phyloP scores from a whole-genome alignment of 2,113 vertebrate species.

The Tretioscincus oriximinensis region DNA sequence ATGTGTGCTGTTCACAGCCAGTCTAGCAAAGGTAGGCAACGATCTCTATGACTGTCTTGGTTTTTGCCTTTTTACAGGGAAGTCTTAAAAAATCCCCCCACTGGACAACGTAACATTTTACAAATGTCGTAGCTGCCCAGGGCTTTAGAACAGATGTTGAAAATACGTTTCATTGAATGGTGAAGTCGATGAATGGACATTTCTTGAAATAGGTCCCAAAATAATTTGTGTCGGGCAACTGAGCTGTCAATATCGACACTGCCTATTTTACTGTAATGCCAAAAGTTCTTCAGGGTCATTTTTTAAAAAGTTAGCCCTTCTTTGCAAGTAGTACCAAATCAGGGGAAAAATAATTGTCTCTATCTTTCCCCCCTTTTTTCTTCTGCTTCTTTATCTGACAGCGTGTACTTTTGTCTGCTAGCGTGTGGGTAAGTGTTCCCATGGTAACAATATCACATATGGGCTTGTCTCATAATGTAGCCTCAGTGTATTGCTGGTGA shows the following conservation, averaged over 20 bases:
- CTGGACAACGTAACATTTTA: background rate
- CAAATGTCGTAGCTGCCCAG: background rate
- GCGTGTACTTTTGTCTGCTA: slow-evolving; percentile 71
- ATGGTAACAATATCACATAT: slow-evolving; percentile 74
- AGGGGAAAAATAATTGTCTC: slow-evolving; percentile 46
- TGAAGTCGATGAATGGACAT: background rate
- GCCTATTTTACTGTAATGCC: background rate
- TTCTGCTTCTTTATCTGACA: slow-evolving; percentile 70
- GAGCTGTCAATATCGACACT: too few species aligned
- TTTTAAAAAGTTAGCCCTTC: slow-evolving; percentile 46
- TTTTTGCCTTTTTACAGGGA: background rate
- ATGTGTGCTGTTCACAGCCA: slow-evolving; percentile 97
- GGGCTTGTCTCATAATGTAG: slow-evolving; percentile 69
- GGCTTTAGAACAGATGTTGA: background rate
- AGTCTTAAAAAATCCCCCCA: background rate
- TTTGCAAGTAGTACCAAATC: slow-evolving; percentile 26
- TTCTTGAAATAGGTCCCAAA: background rate
- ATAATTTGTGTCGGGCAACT: background rate
- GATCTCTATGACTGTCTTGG: background rate
- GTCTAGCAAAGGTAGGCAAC: slow-evolving; percentile 89
- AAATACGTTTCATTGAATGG: background rate
- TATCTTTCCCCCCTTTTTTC: slow-evolving; percentile 58
- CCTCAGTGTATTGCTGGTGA: slow-evolving; percentile 73
- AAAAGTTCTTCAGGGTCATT: slow-evolving; percentile 19
- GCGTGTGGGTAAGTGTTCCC: slow-evolving; percentile 75